Evolutionary conservation across 2,797 vertebrate species (phyloP).

Genomic region (Brachymystax lenok): DNA sequence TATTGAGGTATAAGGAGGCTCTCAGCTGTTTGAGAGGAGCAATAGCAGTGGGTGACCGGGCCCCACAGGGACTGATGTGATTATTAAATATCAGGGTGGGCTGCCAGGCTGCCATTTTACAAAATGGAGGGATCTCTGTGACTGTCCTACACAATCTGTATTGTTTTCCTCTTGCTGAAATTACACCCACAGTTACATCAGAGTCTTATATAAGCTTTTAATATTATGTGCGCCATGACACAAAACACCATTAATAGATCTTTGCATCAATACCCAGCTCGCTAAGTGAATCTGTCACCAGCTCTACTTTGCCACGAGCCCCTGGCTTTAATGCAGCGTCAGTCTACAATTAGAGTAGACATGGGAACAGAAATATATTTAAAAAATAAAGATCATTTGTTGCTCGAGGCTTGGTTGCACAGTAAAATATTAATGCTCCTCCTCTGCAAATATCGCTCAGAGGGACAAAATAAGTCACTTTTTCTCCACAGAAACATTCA

Average conservation of each 20-base stretch:
- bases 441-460: conserved; percentile 65
- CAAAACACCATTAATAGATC: conserved; percentile 48
- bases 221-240: conserved; percentile 44
- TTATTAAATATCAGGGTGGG: conserved; percentile 25
- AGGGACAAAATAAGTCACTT: conserved; percentile 66
- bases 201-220: conserved; percentile 57
- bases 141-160: conserved; percentile 12
- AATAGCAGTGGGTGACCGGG: background rate
- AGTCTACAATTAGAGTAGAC: conserved; percentile 61
- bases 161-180: conserved; percentile 53
- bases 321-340: conserved; percentile 23
- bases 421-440: conserved; percentile 73
- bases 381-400: conserved; percentile 75
- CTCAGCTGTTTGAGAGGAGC: background rate
- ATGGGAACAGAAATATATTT: conserved; percentile 67
- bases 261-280: conserved; percentile 37
- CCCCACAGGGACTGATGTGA: conserved; percentile 15
- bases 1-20: background rate
- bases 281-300: conserved; percentile 54
- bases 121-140: background rate
- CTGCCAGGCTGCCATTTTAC: background rate
- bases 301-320: conserved; percentile 44
- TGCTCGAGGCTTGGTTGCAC: conserved; percentile 61
- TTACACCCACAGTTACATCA: conserved; percentile 56
- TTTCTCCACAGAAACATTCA: conserved; percentile 61